A percentile compares a stretch with the other conserved stretches of the same genome.
Conservation (phyloP, 2,113 vertebrate species). For the Semicossyphus pulcher region DNA sequence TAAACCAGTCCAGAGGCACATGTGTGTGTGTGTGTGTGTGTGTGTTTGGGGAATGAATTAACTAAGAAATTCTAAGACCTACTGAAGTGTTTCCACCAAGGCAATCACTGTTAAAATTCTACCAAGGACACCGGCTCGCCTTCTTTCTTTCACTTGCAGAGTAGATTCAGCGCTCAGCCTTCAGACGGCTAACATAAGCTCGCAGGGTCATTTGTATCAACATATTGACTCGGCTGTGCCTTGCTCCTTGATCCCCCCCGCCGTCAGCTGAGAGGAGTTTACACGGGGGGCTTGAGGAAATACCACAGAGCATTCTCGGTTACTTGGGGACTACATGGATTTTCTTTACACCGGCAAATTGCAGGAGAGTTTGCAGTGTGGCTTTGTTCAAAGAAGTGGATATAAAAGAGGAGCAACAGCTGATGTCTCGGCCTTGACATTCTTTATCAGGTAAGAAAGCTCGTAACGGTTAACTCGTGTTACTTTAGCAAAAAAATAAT, state of each 20-base stretch:
- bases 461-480: background rate
- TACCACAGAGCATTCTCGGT: conserved; percentile 12
- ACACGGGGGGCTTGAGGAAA: conserved; percentile 27
- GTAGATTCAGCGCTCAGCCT: conserved; percentile 7
- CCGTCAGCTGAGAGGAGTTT: conserved; percentile 48
- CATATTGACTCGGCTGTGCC: conserved; percentile 42
- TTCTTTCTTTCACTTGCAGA: conserved; percentile 34
- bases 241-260: conserved; percentile 38
- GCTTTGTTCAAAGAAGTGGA: conserved; percentile 22
- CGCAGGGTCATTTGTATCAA: conserved; percentile 44
- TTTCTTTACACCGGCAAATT: conserved; percentile 22
- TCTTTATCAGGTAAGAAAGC: conserved; percentile 60
- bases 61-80: conserved; percentile 25
- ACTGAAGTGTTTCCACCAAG: conserved; percentile 34
- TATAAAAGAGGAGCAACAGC: conserved; percentile 15
- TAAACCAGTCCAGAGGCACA: conserved; percentile 24
- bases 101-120: conserved; percentile 24
- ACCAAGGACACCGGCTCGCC: conserved; percentile 7
- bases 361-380: conserved; percentile 13
- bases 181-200: conserved; percentile 6
- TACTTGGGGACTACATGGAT: conserved; percentile 27
- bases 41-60: conserved; percentile 5
- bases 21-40: background rate
- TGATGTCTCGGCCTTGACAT: conserved; percentile 5
- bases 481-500: background rate